Percentiles rank a stretch among this genome's conserved stretches.
phyloP scores from a whole-genome alignment of 1,140 invertebrate species.

The Cyclina sinensis region DNA sequence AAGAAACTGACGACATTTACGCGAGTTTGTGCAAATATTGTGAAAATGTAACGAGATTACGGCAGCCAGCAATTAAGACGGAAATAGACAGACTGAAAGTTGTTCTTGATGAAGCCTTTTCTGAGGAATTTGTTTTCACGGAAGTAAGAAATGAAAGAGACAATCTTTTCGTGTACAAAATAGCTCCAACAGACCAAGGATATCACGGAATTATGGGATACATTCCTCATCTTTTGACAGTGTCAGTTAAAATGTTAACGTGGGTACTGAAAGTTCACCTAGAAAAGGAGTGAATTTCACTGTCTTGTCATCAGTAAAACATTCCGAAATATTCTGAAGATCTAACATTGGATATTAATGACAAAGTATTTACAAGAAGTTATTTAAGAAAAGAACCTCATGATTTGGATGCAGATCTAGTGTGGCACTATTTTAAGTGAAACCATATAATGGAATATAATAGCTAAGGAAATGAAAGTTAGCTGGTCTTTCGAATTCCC shows the following conservation, averaged over 20 bases:
- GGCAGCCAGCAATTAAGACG: slow-evolving; percentile 74
- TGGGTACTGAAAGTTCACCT: slow-evolving; percentile 75
- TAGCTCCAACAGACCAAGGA: slow-evolving; percentile 70
- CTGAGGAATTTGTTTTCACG: slow-evolving; percentile 77
- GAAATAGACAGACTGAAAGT: slow-evolving; percentile 73
- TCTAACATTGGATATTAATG: too few species aligned
- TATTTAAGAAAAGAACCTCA: too few species aligned
- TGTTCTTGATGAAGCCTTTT: slow-evolving; percentile 55
- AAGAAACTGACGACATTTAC: slow-evolving; percentile 73
- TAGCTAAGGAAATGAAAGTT: too few species aligned
- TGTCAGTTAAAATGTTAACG: slow-evolving; percentile 72
- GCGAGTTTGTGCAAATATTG: slow-evolving; percentile 73
- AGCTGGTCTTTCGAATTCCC: too few species aligned
- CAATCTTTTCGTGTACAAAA: slow-evolving; percentile 79
- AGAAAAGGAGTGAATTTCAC: slow-evolving; percentile 77
- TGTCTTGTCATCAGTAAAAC: too few species aligned
- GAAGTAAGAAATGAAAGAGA: slow-evolving; percentile 76
- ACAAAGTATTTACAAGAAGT: too few species aligned
- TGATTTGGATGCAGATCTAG: too few species aligned
- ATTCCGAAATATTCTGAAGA: too few species aligned
- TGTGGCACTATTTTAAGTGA: too few species aligned
- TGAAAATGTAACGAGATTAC: slow-evolving; percentile 71
- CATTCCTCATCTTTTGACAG: slow-evolving; percentile 77
- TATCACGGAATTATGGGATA: slow-evolving; percentile 78
- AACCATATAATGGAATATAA: too few species aligned